Base-by-base conservation (phyloP, 2,113 vertebrate genomes). In the Grallaria varia region DNA sequence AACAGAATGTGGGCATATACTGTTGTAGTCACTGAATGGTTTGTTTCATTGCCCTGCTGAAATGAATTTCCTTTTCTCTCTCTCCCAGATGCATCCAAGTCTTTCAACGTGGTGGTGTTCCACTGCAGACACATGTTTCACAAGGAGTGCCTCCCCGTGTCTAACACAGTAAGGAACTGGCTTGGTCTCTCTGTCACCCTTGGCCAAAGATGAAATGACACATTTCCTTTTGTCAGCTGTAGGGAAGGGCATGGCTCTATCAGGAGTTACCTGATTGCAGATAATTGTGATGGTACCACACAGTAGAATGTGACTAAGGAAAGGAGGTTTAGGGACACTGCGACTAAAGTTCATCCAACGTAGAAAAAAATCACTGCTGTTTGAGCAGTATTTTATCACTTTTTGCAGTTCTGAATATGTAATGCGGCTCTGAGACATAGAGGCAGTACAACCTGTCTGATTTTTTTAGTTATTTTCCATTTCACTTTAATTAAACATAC, bases 61-160 rank as follows among this genome's bases (percentile, higher is more conserved):
- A 78, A 92, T 55, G 1, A 59, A 63, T 87, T 82, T 71, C 37
- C 55, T 79, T 94, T 64, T 97, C 86, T 91, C 84, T 91, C 84
- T 96, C 84, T 72, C 96, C 84, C 96, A 99, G 99, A 99, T 84
- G 99, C 98, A 75, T 98, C 99, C 24, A 99, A 99, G 92, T 93
- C 98, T 60, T 99, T 99, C 97, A 98, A 96, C 4, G 97, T 99
- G 94, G 98, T 99, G 31, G 98, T 99, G 89, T 99, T 99, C 96
- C 98, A 99, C 96, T 99, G 99, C 97, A 99, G 99, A 86, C 99
- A 99, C 63, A 99, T 99, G 99, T 99, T 99, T 96, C 99, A 99
- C 95, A 99, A 99, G 91, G 99, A 99, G 86, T 99, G 99, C 96
- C 98, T 99, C 73, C 99, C 99, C 0, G 98, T 98, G 33, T 94